Evolutionary conservation across 2,113 vertebrate genomes (phyloP).

Genomic region (Euleptes europaea): DNA sequence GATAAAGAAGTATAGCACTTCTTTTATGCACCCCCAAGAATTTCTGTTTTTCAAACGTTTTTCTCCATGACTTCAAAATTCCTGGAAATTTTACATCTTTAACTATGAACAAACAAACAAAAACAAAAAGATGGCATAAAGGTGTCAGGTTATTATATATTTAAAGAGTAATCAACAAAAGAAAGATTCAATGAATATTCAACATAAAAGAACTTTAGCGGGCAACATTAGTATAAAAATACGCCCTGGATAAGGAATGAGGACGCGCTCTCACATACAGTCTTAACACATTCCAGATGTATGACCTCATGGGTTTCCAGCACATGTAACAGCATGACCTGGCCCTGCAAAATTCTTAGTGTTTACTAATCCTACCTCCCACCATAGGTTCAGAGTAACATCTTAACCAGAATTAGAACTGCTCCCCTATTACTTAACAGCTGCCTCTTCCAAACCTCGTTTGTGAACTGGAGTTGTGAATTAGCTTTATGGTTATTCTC

Average conservation of each 20-base stretch:
- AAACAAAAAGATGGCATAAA: too few relatives aligned
- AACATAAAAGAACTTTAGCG: background rate
- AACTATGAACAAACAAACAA: too few relatives aligned
- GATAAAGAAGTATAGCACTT: too few relatives aligned
- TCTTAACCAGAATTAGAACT: background rate
- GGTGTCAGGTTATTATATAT: too few relatives aligned
- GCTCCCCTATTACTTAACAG: background rate
- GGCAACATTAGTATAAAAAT: conserved; percentile 38
- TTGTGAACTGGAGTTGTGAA: background rate
- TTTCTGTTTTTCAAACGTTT: too few relatives aligned
- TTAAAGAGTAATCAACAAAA: background rate
- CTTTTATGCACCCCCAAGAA: too few relatives aligned
- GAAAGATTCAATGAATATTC: background rate
- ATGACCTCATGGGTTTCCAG: background rate
- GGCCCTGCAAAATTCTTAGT: background rate
- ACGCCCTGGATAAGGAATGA: conserved; percentile 24
- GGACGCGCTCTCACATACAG: background rate
- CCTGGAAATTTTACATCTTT: too few relatives aligned
- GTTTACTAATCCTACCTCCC: background rate
- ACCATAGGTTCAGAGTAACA: background rate
- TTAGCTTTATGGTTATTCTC: background rate
- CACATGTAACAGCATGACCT: background rate
- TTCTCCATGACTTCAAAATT: too few relatives aligned
- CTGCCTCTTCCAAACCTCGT: background rate
- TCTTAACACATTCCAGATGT: conserved; percentile 23